Evolutionary conservation across 2,113 vertebrate species (phyloP), one percentile per base, ranked within the genome.

Genomic region (Oxyura jamaicensis): DNA sequence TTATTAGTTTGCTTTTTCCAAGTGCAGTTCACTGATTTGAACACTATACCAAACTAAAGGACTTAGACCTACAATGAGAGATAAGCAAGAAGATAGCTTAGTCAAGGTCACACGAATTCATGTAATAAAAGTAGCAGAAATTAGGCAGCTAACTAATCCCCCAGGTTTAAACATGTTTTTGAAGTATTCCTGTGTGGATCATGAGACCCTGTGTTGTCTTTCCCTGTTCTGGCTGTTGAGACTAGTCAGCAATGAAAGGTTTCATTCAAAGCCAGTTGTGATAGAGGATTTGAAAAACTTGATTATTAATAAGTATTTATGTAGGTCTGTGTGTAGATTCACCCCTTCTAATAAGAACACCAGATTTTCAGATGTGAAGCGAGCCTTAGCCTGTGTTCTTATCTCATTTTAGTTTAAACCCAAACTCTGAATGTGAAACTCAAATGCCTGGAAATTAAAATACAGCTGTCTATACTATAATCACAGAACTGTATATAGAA

Each of bases 401-500:
- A 95, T 89, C 91, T 92, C 80, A 92, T 94, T 79, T 86, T 92
- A 77, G 46, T 73, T 91, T 71, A 83, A 22, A 23, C 29, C 53
- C 46, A 42, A 88, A 65, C 79, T 85, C 68, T 36, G 66, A 41
- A 83, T 25, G 55, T 52, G 83, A 92, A 93, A 93, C 46, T 78
- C 41, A 88, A 88, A 86, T 65, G 31, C 58, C 50, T 79, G 50
- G 68, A 94, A 96, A 95, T 96, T 83, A 93, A 95, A 94, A 81
- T 91, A 17, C 86, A 90, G 58, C 85, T 97, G 86, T 78, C 86
- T 92, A 58, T 76, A 74, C 44, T 83, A 77, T 73, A 95, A 88
- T 92, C 90, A 87, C 50, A 93, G 75, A 94, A 48, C 23, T 69
- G 52, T 26, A 69, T 2, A 78, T 71, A 95, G 85, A 93, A 93